Conservation (phyloP, 2,113 vertebrate species). For the Jaculus jaculus region DNA sequence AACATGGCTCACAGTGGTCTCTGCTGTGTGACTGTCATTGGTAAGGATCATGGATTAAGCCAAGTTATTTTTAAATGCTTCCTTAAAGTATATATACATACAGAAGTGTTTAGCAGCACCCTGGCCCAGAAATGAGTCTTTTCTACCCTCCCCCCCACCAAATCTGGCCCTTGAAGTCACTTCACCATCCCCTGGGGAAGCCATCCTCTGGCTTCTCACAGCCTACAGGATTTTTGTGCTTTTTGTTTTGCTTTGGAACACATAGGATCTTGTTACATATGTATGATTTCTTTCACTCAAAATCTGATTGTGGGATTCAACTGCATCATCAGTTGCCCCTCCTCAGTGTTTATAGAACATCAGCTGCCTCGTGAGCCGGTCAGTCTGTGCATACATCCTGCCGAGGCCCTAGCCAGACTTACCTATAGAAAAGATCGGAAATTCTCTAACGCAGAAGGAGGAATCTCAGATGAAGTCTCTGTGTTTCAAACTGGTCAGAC, state of each 20-base stretch:
- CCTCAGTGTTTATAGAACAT: accelerated
- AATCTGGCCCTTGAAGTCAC: not conserved
- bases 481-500: not conserved
- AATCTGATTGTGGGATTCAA: not conserved
- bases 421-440: not conserved
- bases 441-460: not conserved
- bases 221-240: accelerated
- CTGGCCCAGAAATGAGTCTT: too few relatives aligned
- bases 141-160: too few relatives aligned
- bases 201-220: not conserved
- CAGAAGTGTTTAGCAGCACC: not conserved
- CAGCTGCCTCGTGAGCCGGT: not conserved
- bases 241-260: accelerated
- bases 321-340: accelerated
- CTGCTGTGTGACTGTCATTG: not conserved
- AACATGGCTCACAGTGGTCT: not conserved
- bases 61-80: not conserved
- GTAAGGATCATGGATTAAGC: not conserved
- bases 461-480: not conserved
- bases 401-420: not conserved
- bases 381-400: accelerated
- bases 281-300: not conserved
- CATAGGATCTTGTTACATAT: accelerated
- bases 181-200: not conserved
- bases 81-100: not conserved